phyloP scores from a whole-genome alignment of 2,113 vertebrate species.

The Notiomystis cincta region DNA sequence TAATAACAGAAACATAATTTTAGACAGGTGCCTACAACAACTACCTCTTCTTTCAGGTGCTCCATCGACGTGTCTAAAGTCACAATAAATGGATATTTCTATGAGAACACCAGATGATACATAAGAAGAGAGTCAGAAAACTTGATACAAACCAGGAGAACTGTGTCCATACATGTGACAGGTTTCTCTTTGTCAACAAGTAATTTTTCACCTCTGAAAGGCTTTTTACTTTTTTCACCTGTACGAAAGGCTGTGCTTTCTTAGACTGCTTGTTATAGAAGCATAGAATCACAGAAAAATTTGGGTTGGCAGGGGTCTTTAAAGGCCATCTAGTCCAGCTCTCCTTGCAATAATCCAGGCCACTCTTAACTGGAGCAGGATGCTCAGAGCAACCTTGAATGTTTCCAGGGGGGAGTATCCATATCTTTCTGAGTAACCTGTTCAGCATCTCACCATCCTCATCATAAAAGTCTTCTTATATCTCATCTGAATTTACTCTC shows the following conservation, averaged over 20 bases:
- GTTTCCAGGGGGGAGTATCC: rapidly evolving
- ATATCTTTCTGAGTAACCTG: background rate
- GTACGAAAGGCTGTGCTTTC: background rate
- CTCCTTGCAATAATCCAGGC: background rate
- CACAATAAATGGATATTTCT: background rate
- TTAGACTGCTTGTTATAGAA: background rate
- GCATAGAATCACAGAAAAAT: background rate
- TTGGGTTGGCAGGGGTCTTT: background rate
- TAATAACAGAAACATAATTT: background rate
- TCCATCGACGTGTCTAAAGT: rapidly evolving
- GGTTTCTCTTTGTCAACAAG: background rate
- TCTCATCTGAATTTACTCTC: background rate
- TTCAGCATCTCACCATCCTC: background rate
- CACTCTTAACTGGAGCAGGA: background rate
- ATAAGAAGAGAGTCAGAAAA: background rate
- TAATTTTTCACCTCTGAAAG: background rate
- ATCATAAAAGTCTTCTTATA: background rate
- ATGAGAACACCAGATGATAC: background rate
- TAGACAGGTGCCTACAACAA: background rate
- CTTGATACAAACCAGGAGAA: background rate
- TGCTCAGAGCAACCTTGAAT: background rate
- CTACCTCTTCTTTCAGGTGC: background rate
- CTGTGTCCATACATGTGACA: rapidly evolving
- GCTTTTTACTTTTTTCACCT: background rate
- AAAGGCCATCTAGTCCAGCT: background rate